Conservation (phyloP, 2,888 invertebrate genomes). For the Elmis aenea region DNA sequence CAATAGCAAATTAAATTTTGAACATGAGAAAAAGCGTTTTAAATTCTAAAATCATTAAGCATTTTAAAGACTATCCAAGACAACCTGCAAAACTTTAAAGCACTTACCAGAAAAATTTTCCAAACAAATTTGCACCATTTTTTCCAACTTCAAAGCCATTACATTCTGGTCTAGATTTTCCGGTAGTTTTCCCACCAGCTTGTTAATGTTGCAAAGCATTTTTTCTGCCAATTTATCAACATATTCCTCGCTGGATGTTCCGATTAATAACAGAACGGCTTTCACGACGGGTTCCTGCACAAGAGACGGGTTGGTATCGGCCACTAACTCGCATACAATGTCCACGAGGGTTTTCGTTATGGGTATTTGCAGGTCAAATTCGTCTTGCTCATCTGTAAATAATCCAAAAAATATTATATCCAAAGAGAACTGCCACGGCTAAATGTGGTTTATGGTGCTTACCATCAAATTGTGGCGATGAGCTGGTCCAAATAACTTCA, state of each 20-base stretch:
- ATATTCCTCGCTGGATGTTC: conserved; percentile 43
- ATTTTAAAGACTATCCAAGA: no score
- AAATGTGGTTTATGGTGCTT: no score
- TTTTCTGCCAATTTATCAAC: conserved; percentile 20
- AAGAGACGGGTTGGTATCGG: conserved; percentile 46
- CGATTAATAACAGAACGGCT: conserved; percentile 45
- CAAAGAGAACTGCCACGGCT: no score
- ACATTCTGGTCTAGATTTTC: conserved; percentile 27
- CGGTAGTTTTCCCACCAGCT: conserved; percentile 29
- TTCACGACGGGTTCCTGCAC: conserved; percentile 51
- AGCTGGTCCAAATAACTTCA: conserved; percentile 10
- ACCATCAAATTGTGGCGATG: conserved; percentile 24
- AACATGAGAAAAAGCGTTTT: no score
- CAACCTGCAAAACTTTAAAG: no score
- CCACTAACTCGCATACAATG: conserved; percentile 48
- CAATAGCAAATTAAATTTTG: no score
- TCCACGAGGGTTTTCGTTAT: conserved; percentile 47
- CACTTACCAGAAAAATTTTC: conserved; percentile 36
- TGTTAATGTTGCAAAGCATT: conserved; percentile 27
- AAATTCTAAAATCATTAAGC: neutral
- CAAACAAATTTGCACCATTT: conserved; percentile 32
- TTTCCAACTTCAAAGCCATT: conserved; percentile 34
- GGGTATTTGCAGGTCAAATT: conserved; percentile 48
- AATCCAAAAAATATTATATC: no score
- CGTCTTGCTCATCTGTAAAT: conserved; percentile 49